Evolutionary conservation across 2,113 vertebrate species (phyloP), one percentile per base, ranked within the genome.

Genomic region (Chitala chitala): DNA sequence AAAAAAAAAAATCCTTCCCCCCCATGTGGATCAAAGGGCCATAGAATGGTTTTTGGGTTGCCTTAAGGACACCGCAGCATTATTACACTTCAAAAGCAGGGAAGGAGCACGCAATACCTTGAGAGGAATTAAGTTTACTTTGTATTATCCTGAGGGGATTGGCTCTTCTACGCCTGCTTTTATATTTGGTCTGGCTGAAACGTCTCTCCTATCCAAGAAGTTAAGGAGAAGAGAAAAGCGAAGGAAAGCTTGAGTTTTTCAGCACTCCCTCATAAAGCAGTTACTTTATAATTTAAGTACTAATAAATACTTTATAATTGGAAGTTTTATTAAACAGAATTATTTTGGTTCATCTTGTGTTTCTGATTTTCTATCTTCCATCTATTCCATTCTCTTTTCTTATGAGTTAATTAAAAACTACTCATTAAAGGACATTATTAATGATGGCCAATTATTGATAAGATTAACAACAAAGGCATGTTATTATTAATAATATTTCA

Each of bases 1-100:
- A 59, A 72, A 70, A 59, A 61, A 59, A 61, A n/a, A 29, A 56
- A 56, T 56, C n/a, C n/a, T 50, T 10, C 29, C 73, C 69, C 72
- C 48, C 40, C 36, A 71, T 74, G 31, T 74, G 46, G 61, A 74
- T 54, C 46, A 65, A 65, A 74, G 48, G 26, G 38, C 22, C 4
- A 22, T 38, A 10, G 54, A 53, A 58, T 5, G 42, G 15, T 42
- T 13, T 20, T 22, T 40, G 10, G 15, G 1, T 40, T 15, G 3
- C 10, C 10, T n/a, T 4, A 5, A 3, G 29, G 4, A 48, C 3
- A 3, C 24, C 50, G 40, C 17, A n/a, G n/a, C 71, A 63, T 46
- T n/a, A 50, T 50, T 50, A 20, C 56, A 50, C 71, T 73, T 73
- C 38, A 50, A 50, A 73, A 48, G 68, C 29, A 51, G 17, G 22